A percentile compares a stretch with the other conserved stretches of the same genome.
Evolutionary conservation across 2,888 invertebrate genomes (phyloP).

Genomic region (Leucophora obtusa): DNA sequence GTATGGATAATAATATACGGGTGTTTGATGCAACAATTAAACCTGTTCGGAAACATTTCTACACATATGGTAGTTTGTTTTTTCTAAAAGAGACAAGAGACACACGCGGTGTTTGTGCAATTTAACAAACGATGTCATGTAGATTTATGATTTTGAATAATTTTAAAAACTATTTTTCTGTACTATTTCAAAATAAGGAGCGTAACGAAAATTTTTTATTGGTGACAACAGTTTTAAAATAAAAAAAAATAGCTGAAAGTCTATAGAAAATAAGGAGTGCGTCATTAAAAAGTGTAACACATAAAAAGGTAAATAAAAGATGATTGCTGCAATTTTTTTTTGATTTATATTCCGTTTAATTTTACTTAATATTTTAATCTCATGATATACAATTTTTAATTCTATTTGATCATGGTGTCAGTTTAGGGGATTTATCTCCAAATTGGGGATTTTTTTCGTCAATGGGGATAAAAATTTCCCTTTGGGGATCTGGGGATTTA

Average conservation of each 20-base stretch:
- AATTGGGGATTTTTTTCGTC: no score
- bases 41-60: slow-evolving; percentile 58
- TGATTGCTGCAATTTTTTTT: no score
- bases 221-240: not conserved
- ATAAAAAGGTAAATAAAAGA: no score
- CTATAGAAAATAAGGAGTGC: not conserved
- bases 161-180: slow-evolving; percentile 9
- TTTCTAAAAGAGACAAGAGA: slow-evolving; percentile 36
- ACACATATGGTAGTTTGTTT: slow-evolving; percentile 53
- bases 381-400: no score
- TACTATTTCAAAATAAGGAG: slow-evolving; percentile 47
- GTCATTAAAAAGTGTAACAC: not conserved
- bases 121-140: slow-evolving; percentile 61
- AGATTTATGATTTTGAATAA: slow-evolving; percentile 54
- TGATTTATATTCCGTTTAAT: no score
- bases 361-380: no score
- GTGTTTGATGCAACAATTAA: slow-evolving; percentile 52
- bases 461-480: no score
- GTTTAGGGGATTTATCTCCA: no score
- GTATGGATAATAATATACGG: slow-evolving; percentile 23
- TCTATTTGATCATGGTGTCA: no score
- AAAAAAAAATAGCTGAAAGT: not conserved
- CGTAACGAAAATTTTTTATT: slow-evolving; percentile 31
- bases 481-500: no score
- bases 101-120: slow-evolving; percentile 38